Conservation (phyloP, 2,113 vertebrate species). For the Pithys albifrons region DNA sequence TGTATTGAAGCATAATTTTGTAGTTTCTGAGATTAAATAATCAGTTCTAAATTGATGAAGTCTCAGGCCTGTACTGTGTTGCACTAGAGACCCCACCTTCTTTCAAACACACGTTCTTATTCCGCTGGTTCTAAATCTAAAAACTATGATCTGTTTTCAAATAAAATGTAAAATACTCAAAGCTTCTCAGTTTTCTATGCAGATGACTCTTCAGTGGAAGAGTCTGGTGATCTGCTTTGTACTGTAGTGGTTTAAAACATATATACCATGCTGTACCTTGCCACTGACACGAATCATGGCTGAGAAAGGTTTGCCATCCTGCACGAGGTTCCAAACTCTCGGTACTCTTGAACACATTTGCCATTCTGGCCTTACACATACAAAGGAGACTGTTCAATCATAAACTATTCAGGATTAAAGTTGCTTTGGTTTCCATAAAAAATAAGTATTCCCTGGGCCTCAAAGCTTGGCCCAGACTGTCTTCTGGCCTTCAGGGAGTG, state of each 20-base stretch:
- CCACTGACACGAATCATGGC: neutral
- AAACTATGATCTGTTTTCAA: neutral
- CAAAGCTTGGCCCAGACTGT: neutral
- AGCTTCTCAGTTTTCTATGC: neutral
- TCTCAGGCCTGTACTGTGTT: neutral
- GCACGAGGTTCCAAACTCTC: neutral
- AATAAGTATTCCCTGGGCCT: neutral
- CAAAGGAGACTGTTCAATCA: neutral
- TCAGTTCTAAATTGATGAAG: neutral
- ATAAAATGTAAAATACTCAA: neutral
- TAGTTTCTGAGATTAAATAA: constrained; percentile 2
- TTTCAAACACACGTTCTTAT: neutral
- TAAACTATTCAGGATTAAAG: neutral
- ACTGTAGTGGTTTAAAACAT: neutral
- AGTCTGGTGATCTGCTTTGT: neutral
- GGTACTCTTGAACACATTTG: neutral
- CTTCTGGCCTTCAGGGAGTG: neutral
- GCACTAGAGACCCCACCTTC: neutral
- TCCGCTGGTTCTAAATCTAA: neutral
- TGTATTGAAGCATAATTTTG: neutral
- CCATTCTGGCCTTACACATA: neutral
- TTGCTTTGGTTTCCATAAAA: neutral
- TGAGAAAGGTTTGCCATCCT: neutral
- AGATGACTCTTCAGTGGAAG: neutral
- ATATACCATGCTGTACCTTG: neutral